These are phyloP conservation scores for Dissostichus mawsoni DNA, from an alignment of 2,113 vertebrate genomes.

Conservation along the genomic window DNA sequence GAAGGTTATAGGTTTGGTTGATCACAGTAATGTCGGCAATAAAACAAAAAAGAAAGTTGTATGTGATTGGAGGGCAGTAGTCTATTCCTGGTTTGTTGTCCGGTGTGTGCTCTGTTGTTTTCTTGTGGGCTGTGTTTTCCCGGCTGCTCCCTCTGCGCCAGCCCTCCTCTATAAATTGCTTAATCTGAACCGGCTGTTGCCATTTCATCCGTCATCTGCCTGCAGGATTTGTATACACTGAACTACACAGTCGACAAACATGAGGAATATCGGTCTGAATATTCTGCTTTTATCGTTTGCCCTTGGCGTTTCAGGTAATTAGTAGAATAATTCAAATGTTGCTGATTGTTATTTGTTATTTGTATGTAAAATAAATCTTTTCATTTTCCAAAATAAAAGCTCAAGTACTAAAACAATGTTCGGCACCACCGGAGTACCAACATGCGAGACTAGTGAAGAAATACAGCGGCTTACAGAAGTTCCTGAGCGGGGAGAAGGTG, in stretches of 20 bases:
- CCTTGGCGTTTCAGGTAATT: constrained; percentile 58
- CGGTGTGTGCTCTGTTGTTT: background rate
- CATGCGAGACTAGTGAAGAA: background rate
- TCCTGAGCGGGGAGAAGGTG: constrained; percentile 32
- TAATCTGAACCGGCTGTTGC: background rate
- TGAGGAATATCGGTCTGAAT: constrained; percentile 28
- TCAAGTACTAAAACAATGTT: constrained; percentile 19
- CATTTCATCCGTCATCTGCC: background rate
- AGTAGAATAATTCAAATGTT: background rate
- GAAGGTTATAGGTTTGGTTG: too few species aligned
- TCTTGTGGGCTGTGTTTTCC: background rate
- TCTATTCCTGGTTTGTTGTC: background rate
- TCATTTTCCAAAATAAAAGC: constrained; percentile 5
- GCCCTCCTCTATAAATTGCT: constrained; percentile 43
- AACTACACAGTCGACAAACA: background rate
- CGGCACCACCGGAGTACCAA: constrained; percentile 20
- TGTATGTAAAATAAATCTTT: background rate
- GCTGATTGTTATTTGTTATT: background rate
- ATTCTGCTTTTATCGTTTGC: constrained; percentile 27
- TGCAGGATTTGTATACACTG: background rate
- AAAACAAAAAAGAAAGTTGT: too few species aligned
- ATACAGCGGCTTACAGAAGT: background rate
- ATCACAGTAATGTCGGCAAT: too few species aligned
- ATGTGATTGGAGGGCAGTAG: background rate
- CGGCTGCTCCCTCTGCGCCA: constrained; percentile 9